Conservation (phyloP, 2,888 invertebrate genomes). For the Drosophila lutescens region DNA sequence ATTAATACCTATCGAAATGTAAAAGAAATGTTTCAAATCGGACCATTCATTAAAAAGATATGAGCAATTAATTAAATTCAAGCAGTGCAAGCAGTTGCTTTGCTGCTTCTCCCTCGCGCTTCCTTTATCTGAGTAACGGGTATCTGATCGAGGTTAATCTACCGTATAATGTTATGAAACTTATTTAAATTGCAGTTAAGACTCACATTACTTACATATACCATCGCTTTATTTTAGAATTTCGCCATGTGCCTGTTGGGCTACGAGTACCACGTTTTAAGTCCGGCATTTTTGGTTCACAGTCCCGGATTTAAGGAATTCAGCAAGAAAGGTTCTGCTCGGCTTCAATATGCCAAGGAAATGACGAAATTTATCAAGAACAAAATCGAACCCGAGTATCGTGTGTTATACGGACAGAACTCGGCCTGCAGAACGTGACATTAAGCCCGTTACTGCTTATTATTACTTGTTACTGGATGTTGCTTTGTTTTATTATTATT, state of each 20-base stretch:
- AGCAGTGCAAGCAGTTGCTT: too few relatives aligned
- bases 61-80: too few relatives aligned
- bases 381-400: conserved; percentile 91
- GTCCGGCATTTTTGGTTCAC: conserved; percentile 95
- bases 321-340: conserved; percentile 88
- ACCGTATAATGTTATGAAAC: too few relatives aligned
- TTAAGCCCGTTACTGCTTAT: not conserved
- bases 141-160: too few relatives aligned
- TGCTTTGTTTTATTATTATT: not conserved
- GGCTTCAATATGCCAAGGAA: conserved; percentile 85
- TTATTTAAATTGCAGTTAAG: too few relatives aligned
- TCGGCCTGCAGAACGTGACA: conserved; percentile 86
- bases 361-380: conserved; percentile 86
- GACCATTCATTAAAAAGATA: too few relatives aligned
- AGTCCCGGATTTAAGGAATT: conserved; percentile 92
- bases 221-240: conserved; percentile 86
- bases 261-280: conserved; percentile 94
- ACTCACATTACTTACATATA: not conserved
- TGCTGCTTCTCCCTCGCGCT: too few relatives aligned
- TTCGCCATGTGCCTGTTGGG: conserved; percentile 94
- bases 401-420: conserved; percentile 90
- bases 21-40: too few relatives aligned
- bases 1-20: too few relatives aligned
- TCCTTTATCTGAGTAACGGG: too few relatives aligned
- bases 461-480: not conserved